A percentile compares a stretch with the other conserved stretches of the same genome.
These are phyloP conservation scores for Ichneumoninae sp. DNA, from an alignment of 2,888 invertebrate genomes.

Conservation along the genomic window DNA sequence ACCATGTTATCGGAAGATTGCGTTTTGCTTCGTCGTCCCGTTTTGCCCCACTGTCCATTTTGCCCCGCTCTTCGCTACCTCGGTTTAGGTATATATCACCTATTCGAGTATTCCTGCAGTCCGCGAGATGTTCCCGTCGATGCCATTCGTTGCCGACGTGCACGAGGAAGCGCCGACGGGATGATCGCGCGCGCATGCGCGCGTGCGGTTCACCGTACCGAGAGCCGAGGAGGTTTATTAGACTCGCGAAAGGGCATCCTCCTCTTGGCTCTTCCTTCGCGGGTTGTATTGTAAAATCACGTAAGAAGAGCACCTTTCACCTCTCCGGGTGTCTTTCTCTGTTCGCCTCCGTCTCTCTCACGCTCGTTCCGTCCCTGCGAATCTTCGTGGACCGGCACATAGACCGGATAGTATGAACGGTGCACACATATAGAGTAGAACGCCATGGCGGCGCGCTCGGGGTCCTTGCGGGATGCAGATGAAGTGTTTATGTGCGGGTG, in stretches of 20 bases:
- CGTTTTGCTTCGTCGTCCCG: no score
- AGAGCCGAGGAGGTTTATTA: slow-evolving; percentile 68
- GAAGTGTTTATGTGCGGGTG: slow-evolving; percentile 27
- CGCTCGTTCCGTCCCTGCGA: slow-evolving; percentile 18
- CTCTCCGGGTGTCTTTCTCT: slow-evolving; percentile 66
- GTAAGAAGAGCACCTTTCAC: slow-evolving; percentile 83
- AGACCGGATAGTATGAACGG: background rate
- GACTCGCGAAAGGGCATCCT: slow-evolving; percentile 75
- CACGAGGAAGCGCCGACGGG: slow-evolving; percentile 58
- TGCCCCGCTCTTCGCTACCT: no score
- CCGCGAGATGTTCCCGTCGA: slow-evolving; percentile 31
- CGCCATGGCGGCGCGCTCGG: background rate
- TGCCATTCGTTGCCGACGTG: slow-evolving; percentile 31
- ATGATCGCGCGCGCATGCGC: slow-evolving; percentile 35
- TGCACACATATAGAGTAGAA: slow-evolving; percentile 4
- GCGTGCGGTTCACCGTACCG: slow-evolving; percentile 32
- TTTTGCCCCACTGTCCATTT: no score
- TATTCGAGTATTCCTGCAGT: background rate
- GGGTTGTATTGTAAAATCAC: slow-evolving; percentile 78
- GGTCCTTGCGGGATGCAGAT: slow-evolving; percentile 12
- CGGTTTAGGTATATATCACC: slow-evolving; percentile 1
- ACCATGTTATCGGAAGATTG: no score
- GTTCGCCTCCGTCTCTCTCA: slow-evolving; percentile 33
- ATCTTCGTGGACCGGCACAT: slow-evolving; percentile 2
- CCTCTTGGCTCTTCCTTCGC: slow-evolving; percentile 58